Base-by-base conservation (phyloP, 1,140 invertebrate species). In the Lepidurus packardi region DNA sequence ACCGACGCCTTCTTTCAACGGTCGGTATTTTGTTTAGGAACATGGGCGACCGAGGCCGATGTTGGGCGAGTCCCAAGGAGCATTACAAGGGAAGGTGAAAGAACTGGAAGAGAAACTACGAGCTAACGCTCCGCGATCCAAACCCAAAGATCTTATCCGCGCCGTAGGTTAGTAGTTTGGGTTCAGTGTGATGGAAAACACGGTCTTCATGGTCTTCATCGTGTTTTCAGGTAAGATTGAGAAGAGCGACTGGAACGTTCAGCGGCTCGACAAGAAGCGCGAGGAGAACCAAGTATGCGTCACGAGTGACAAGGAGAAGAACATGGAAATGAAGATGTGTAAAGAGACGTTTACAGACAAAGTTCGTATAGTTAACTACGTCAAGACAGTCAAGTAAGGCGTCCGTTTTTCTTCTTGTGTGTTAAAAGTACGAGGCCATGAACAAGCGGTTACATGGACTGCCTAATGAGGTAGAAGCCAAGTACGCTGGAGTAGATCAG, bases 221-320 rank as follows among this genome's bases (percentile, higher is more conserved):
- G 11, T 43, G 42, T 74, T 79, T 79, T 25, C 74, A 89, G 88
- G 93, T 81, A 94, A 94, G 87, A 93, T 97, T 77, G 93, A 95
- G 82, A 91, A 91, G 80, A 92, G 90, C 73, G 95, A 97, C 85
- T 97, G 95, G 95, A 95, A 96, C 85, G 90, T 96, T 5, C 92
- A 93, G 80, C 90, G 94, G 84, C 94, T 96, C 41, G 94, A 96
- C 82, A 92, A 94, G 82, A 95, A 96, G 86, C 94, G 95, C 8
- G 89, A 92, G 82, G 92, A 95, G 84, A 95, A 92, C 81, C 92
- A 92, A 84, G 88, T 92, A 82, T 65, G 53, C 78, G 80, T 78
- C 79, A 90, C 91, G 24, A 87, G 90, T 80, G 86, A 89, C 4
- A 85, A 87, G 2, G 87, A 87, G 21, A 89, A 89, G 81, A 89